Evolutionary conservation across 2,888 invertebrate genomes (phyloP), one percentile per base, ranked within the genome.

Genomic region (Eupsilia transversa): DNA sequence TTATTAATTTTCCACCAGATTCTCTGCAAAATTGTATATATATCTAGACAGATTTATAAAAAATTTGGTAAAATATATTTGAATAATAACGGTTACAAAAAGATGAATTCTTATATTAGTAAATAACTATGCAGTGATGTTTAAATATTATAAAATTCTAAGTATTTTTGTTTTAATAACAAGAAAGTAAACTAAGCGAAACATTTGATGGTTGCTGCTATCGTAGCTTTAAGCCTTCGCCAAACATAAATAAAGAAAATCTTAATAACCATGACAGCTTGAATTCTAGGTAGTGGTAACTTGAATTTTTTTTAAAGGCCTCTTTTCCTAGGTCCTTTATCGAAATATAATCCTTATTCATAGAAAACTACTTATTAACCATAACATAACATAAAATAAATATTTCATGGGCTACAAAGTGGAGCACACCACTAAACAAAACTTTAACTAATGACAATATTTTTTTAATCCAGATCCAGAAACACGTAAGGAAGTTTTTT

Each of bases 271-370:
- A 79, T 74, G 75, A 84, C 67, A 81, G 74, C 71, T 71, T 73
- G 63, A 79, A 78, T 79, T 72, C 80, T 77, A 77, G 65, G 74
- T 79, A 85, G 67, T 87, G 87, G 87, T 87, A 87, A 87, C 87
- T 87, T 77, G 27, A 74, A 35, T 80, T 81, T 57, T 77, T 77
- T 83, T 78, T 68, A 80, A 83, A 80, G 80, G 79, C 75, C 85
- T 77, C n/a, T 43, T 64, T 63, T 57, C 33, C 20, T 72, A 73
- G 84, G 82, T 80, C 82, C 80, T 84, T 80, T 74, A 43, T 66
- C 49, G 64, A 87, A 83, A 80, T 81, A 76, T 33, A 80, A 85
- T 76, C 33, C 67, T 75, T 74, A 79, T 72, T 63, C 30, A 74
- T 79, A 78, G 66, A 61, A 61, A 82, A 76, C 76, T 80, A 87